These are phyloP conservation scores for Sebastes oblongus DNA, from an alignment of 2,797 vertebrate genomes.

Conservation along the genomic window DNA sequence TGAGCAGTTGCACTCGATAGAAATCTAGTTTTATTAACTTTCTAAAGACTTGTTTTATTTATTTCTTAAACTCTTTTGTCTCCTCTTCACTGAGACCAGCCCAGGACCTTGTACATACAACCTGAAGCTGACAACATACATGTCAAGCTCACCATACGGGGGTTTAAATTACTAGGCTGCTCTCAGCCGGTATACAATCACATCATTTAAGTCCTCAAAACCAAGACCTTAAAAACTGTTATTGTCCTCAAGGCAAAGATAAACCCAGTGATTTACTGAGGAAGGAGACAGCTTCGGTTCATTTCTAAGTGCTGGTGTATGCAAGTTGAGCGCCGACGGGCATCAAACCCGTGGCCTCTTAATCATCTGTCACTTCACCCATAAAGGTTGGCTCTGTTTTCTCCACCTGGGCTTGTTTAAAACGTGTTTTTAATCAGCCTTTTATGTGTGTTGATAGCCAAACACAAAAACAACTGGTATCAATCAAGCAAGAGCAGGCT, in stretches of 20 bases:
- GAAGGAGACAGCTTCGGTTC: constrained; percentile 29
- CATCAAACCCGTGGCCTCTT: constrained; percentile 11
- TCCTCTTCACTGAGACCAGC: not conserved
- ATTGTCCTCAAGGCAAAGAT: constrained; percentile 43
- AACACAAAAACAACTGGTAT: constrained; percentile 44
- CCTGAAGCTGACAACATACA: constrained; percentile 23
- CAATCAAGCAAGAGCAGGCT: not conserved
- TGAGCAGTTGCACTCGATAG: not conserved
- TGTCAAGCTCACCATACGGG: constrained; percentile 17
- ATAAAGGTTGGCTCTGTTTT: not conserved
- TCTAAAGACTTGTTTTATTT: not conserved
- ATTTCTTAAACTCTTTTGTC: not conserved
- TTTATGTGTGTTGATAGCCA: not conserved
- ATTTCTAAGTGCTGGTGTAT: constrained; percentile 29
- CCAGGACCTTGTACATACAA: not conserved
- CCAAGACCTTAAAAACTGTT: constrained; percentile 52
- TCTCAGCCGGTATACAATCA: constrained; percentile 19
- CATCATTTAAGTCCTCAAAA: constrained; percentile 36
- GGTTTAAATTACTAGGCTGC: constrained; percentile 49
- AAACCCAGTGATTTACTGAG: constrained; percentile 62
- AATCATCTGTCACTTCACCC: constrained; percentile 13
- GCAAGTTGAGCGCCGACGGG: constrained; percentile 8
- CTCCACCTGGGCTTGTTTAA: constrained; percentile 39
- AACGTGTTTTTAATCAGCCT: not conserved
- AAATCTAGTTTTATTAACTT: not conserved